These are phyloP conservation scores for Acrocephalus kingi DNA, from an alignment of 2,113 vertebrate genomes.

Conservation along the genomic window DNA sequence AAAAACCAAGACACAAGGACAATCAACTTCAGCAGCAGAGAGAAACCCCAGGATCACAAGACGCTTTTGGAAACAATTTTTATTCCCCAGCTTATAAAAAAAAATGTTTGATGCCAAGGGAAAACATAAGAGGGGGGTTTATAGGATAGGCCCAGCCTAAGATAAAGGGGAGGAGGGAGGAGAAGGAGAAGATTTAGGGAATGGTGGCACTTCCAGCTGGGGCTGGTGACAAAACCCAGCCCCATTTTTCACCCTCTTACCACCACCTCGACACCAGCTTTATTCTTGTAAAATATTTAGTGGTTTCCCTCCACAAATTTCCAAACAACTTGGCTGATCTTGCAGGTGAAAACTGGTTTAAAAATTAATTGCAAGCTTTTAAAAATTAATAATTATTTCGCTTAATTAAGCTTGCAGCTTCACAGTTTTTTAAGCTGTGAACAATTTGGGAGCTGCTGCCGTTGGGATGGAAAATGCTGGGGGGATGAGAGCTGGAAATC, in stretches of 20 bases:
- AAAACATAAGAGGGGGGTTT: neutral
- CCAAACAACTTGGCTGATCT: neutral
- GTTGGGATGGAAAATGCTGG: neutral
- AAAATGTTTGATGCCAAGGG: neutral
- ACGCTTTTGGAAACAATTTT: neutral
- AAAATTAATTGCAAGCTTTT: slow-evolving; percentile 57
- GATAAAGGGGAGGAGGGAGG: neutral
- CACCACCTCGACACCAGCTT: rapidly evolving
- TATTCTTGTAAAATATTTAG: slow-evolving; percentile 43
- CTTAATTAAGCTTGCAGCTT: slow-evolving; percentile 42
- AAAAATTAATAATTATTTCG: slow-evolving; percentile 65
- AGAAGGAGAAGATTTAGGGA: neutral
- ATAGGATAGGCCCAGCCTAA: neutral
- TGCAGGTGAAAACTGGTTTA: slow-evolving; percentile 5
- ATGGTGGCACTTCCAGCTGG: neutral
- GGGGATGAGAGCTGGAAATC: neutral
- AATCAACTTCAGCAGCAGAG: neutral
- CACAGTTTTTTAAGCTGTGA: neutral
- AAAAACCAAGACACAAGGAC: too few species aligned
- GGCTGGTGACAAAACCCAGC: neutral
- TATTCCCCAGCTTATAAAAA: neutral
- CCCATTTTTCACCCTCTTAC: neutral
- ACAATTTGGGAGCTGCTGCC: neutral
- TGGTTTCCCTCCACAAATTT: neutral
- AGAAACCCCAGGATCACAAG: neutral